These are phyloP conservation scores for Ceyx melanurus DNA, from an alignment of 2,113 vertebrate species.

Conservation along the genomic window DNA sequence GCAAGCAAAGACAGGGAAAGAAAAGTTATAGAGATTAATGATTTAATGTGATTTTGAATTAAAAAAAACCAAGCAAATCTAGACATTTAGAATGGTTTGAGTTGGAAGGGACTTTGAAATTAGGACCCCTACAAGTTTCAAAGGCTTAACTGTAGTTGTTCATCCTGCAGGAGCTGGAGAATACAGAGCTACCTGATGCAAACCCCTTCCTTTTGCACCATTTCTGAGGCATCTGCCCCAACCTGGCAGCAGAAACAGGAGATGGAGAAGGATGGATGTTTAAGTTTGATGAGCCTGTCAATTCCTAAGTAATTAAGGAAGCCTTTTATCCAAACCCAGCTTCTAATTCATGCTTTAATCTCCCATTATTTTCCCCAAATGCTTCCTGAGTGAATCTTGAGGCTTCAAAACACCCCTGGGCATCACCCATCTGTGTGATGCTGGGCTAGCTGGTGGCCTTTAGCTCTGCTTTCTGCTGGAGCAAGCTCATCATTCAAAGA, in stretches of 20 bases:
- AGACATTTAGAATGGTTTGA: background rate
- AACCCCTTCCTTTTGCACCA: background rate
- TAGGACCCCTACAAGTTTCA: background rate
- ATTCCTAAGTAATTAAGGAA: constrained; percentile 13
- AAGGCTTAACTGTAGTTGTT: background rate
- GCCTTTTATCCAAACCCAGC: background rate
- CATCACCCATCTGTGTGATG: background rate
- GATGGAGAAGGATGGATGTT: background rate
- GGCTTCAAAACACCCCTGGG: constrained; percentile 9
- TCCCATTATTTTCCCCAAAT: background rate
- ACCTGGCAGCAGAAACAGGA: background rate
- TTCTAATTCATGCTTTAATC: background rate
- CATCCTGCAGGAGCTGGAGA: background rate
- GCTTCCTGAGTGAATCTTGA: background rate
- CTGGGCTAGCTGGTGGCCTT: background rate
- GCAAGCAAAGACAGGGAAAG: background rate
- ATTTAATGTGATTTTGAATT: background rate
- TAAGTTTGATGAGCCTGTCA: background rate
- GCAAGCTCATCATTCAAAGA: background rate
- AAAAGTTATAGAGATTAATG: background rate
- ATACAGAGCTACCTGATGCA: background rate
- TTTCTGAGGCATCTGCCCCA: background rate
- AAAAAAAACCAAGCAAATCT: background rate
- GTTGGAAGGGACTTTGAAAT: too few relatives aligned
- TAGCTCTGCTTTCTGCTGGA: background rate